These are phyloP conservation scores for Artemia sinica DNA, from an alignment of 2,888 invertebrate species.

Conservation along the genomic window DNA sequence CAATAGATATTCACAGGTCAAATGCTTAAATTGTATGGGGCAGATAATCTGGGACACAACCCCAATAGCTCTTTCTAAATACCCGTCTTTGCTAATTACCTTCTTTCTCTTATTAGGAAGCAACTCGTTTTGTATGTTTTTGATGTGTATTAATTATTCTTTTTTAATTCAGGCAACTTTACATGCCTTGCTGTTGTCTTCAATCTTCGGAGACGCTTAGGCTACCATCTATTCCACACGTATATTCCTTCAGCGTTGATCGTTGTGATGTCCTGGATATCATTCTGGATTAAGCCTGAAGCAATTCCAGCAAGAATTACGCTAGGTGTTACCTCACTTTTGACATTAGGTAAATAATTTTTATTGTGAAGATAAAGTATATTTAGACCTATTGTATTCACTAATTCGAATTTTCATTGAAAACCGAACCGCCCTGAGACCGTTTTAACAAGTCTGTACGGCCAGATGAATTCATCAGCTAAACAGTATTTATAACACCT, in stretches of 20 bases:
- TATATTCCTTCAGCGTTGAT: slow-evolving; percentile 79
- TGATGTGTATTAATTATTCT: not conserved
- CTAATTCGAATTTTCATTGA: too few relatives aligned
- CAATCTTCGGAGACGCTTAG: slow-evolving; percentile 59
- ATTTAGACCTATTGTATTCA: too few relatives aligned
- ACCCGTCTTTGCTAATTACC: too few relatives aligned
- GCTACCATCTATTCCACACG: slow-evolving; percentile 77
- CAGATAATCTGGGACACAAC: too few relatives aligned
- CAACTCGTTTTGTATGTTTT: not conserved
- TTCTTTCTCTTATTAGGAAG: not conserved
- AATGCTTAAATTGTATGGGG: too few relatives aligned
- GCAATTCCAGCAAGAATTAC: slow-evolving; percentile 79
- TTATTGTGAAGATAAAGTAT: too few relatives aligned
- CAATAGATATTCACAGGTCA: too few relatives aligned
- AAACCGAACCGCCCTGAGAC: too few relatives aligned
- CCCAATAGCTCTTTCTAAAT: too few relatives aligned
- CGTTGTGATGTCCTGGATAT: slow-evolving; percentile 81
- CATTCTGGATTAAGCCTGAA: slow-evolving; percentile 87
- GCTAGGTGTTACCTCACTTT: slow-evolving; percentile 64
- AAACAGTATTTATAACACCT: too few relatives aligned
- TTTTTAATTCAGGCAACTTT: slow-evolving; percentile 50
- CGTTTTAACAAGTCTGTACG: too few relatives aligned
- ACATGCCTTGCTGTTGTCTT: slow-evolving; percentile 78
- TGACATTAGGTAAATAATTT: slow-evolving; percentile 48
- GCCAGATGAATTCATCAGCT: too few relatives aligned